Percentiles rank a stretch among this genome's conserved stretches.
Conservation (phyloP, 2,888 invertebrate genomes). For the Leucophora obtusa region DNA sequence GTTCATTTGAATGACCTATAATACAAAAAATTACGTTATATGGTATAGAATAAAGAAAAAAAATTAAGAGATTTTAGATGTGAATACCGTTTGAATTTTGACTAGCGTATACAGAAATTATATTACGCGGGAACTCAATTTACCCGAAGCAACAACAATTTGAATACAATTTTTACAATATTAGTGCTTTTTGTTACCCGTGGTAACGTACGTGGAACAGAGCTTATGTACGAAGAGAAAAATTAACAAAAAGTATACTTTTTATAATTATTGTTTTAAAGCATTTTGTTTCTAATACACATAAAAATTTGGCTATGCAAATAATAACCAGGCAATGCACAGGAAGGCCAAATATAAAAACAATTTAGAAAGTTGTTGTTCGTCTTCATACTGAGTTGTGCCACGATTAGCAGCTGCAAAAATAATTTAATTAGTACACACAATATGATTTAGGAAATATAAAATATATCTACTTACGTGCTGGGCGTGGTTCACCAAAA, state of each 20-base stretch:
- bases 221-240: not conserved
- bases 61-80: too few relatives aligned
- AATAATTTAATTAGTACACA: slow-evolving; percentile 6
- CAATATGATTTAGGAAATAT: not conserved
- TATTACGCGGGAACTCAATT: too few relatives aligned
- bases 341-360: slow-evolving; percentile 95
- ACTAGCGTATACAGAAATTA: slow-evolving; percentile 6
- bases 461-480: slow-evolving; percentile 71
- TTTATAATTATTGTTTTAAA: not conserved
- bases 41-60: too few relatives aligned
- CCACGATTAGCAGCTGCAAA: slow-evolving; percentile 80
- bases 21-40: too few relatives aligned
- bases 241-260: not conserved
- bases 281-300: slow-evolving; percentile 29
- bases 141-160: too few relatives aligned
- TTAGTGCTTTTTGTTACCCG: too few relatives aligned
- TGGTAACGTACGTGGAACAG: too few relatives aligned
- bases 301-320: slow-evolving; percentile 83
- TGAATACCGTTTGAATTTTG: slow-evolving; percentile 10
- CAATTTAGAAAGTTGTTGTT: slow-evolving; percentile 94
- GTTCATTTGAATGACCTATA: too few relatives aligned
- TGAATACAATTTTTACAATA: too few relatives aligned
- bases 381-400: slow-evolving; percentile 92
- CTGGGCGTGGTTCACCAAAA: slow-evolving; percentile 90
- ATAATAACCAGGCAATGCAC: slow-evolving; percentile 93